phyloP scores from a whole-genome alignment of 2,797 vertebrate species.

The Nyctalus aviator region DNA sequence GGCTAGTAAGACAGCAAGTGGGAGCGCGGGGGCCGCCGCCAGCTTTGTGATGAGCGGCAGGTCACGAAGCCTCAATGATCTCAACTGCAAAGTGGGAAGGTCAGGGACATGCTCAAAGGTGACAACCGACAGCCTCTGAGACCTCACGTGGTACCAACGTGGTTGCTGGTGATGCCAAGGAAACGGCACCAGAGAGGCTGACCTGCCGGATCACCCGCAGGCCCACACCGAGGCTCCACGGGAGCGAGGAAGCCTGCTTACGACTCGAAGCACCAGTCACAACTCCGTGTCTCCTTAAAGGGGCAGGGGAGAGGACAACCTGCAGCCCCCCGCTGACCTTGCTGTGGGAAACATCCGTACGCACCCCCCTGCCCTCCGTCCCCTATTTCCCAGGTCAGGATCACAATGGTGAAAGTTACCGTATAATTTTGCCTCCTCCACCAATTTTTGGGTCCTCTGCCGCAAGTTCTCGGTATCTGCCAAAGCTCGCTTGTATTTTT shows the following conservation, averaged over 20 bases:
- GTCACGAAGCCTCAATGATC: background rate
- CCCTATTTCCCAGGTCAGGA: too few species aligned
- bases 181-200: accelerated
- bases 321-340: accelerated
- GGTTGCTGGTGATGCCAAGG: background rate
- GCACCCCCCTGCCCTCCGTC: background rate
- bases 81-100: background rate
- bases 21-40: accelerated
- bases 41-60: background rate
- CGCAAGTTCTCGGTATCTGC: constrained; percentile 97
- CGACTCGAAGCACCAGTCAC: accelerated
- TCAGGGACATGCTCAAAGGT: too few species aligned
- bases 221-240: accelerated
- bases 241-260: too few species aligned
- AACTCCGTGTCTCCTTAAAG: accelerated
- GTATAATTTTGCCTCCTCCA: constrained; percentile 96
- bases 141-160: accelerated
- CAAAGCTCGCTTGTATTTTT: constrained; percentile 96
- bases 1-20: accelerated
- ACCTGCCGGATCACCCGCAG: accelerated
- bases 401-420: constrained; percentile 87
- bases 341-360: background rate
- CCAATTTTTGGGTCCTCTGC: constrained; percentile 94
- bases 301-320: accelerated
- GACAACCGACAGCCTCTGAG: background rate